Conservation (phyloP, 2,113 vertebrate species). For the Otolemur garnettii region DNA sequence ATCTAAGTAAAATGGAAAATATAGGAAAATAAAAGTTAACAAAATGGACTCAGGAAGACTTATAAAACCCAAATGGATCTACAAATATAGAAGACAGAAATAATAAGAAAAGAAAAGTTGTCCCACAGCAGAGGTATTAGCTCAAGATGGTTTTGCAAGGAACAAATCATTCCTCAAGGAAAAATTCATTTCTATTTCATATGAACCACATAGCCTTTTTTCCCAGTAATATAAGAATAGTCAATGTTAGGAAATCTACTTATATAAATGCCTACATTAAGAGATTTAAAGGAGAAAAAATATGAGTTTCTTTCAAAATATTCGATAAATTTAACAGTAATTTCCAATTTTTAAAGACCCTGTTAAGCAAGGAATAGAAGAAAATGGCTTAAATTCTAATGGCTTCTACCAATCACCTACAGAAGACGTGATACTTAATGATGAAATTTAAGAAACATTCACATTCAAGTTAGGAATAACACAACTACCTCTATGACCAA, state of each 20-base stretch:
- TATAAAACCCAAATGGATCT: neutral
- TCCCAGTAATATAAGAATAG: neutral
- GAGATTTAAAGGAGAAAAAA: neutral
- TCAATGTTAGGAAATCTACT: conserved; percentile 1
- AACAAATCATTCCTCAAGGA: conserved; percentile 20
- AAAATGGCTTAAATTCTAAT: conserved; percentile 40
- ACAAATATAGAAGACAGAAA: neutral
- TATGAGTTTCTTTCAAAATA: neutral
- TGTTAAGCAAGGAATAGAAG: conserved; percentile 4
- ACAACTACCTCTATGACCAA: neutral
- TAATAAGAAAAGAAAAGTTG: conserved; percentile 43
- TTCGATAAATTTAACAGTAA: conserved; percentile 47
- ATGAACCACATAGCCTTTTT: neutral
- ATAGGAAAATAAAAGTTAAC: conserved; percentile 53
- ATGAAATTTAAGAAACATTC: neutral
- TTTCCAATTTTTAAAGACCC: neutral
- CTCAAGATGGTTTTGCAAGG: neutral
- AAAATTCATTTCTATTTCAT: conserved; percentile 1
- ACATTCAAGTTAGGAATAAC: conserved; percentile 4
- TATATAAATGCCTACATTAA: neutral
- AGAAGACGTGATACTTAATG: conserved; percentile 31
- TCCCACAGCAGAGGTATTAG: neutral
- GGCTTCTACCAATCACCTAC: neutral
- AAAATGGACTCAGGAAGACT: conserved; percentile 29
- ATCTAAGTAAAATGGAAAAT: neutral